Conservation (phyloP, 64 coral and sea anemone species). For the Actinia equina region DNA sequence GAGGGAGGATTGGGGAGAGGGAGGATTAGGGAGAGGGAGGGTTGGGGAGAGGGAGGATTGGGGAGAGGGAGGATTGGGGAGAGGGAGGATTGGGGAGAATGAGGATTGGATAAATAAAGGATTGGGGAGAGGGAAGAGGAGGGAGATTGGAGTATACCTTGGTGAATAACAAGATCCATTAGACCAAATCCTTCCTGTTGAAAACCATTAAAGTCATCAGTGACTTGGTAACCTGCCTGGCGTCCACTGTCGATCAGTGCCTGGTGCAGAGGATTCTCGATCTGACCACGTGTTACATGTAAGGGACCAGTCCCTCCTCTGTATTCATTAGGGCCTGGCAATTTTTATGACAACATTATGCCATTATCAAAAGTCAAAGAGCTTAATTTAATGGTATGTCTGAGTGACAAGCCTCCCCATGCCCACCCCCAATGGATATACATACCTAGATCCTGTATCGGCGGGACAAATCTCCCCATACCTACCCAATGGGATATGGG, state of each 20-base stretch:
- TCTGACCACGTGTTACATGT: slow-evolving; percentile 26
- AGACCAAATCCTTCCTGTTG: slow-evolving; percentile 29
- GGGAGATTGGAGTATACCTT: neutral
- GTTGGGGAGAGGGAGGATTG: too few relatives aligned
- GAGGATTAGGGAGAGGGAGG: too few relatives aligned
- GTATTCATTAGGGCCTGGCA: slow-evolving; percentile 19
- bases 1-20: too few relatives aligned
- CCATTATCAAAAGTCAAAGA: too few relatives aligned
- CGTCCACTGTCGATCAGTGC: slow-evolving; percentile 12
- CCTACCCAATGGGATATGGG: neutral
- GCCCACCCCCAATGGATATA: too few relatives aligned
- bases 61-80: too few relatives aligned
- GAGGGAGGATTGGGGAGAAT: too few relatives aligned
- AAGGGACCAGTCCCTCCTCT: slow-evolving; percentile 41
- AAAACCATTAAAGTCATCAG: slow-evolving; percentile 33
- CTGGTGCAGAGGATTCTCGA: slow-evolving; percentile 11
- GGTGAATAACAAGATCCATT: neutral
- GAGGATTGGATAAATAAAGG: too few relatives aligned
- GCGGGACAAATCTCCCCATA: neutral
- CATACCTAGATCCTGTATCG: too few relatives aligned
- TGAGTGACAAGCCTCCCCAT: neutral
- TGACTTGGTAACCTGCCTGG: slow-evolving; percentile 22
- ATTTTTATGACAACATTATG: neutral
- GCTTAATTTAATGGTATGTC: too few relatives aligned
- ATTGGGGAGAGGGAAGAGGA: too few relatives aligned